phyloP scores from a whole-genome alignment of 1,140 invertebrate species.

The Polypedilum vanderplanki region DNA sequence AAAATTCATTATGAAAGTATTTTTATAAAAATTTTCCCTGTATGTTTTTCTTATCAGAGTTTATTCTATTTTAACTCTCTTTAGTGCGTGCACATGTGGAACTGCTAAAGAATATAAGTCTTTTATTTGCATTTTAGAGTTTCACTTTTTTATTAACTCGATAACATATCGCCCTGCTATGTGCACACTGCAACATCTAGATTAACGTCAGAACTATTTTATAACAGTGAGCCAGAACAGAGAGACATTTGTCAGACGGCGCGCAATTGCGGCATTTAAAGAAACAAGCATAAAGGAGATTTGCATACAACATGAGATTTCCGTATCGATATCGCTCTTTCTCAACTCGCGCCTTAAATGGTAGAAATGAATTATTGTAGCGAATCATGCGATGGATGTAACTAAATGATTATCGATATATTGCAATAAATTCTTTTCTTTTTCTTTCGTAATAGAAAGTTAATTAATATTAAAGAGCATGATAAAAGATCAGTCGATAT shows the following conservation, averaged over 20 bases:
- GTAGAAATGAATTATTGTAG: conserved; percentile 5
- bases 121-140: not conserved
- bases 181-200: not conserved
- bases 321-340: not conserved
- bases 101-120: no score
- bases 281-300: not conserved
- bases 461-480: not conserved
- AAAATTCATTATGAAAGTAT: no score
- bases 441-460: not conserved
- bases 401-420: not conserved
- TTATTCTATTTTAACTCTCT: no score
- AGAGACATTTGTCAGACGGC: not conserved
- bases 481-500: not conserved
- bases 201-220: conserved; percentile 25
- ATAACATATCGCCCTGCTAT: not conserved
- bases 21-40: no score
- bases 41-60: no score
- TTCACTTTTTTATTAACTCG: not conserved
- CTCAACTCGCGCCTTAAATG: not conserved
- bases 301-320: conserved; percentile 8
- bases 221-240: not conserved
- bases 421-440: no score
- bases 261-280: not conserved
- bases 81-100: no score
- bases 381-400: conserved; percentile 6